Percentiles rank a stretch among this genome's conserved stretches.
phyloP scores from a whole-genome alignment of 2,797 vertebrate species.

The Otolemur crassicaudatus region DNA sequence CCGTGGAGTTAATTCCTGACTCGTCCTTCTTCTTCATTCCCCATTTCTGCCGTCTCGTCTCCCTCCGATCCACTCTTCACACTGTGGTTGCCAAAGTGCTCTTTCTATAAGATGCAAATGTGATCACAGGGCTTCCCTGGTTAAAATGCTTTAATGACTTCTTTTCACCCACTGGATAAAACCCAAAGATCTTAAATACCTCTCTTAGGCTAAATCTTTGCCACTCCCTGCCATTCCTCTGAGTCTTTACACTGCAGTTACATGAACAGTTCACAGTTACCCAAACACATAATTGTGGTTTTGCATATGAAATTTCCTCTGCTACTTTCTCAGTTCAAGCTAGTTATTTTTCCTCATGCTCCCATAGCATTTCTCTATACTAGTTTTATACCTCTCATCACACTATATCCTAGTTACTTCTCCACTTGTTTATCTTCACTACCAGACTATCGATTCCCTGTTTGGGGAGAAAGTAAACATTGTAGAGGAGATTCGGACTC shows the following conservation, averaged over 20 bases:
- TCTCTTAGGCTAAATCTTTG: not conserved
- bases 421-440: slow-evolving; percentile 34
- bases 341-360: slow-evolving; percentile 56
- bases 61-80: not conserved
- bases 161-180: slow-evolving; percentile 53
- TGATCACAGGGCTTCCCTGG: slow-evolving; percentile 41
- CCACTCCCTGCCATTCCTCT: not conserved
- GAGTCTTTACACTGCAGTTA: slow-evolving; percentile 38
- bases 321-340: slow-evolving; percentile 32
- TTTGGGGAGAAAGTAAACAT: slow-evolving; percentile 53
- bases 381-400: not conserved
- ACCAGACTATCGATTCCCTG: not conserved
- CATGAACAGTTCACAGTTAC: slow-evolving; percentile 41
- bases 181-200: not conserved
- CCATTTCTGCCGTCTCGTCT: not conserved
- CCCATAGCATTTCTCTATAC: slow-evolving; percentile 41
- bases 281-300: slow-evolving; percentile 28
- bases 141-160: slow-evolving; percentile 49
- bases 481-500: slow-evolving; percentile 57
- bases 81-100: slow-evolving; percentile 55
- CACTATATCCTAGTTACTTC: not conserved
- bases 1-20: slow-evolving; percentile 6
- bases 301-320: slow-evolving; percentile 51
- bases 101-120: slow-evolving; percentile 62
- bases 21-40: not conserved